Conservation (phyloP, 2,888 invertebrate species). For the Drosophila kanekoi region DNA sequence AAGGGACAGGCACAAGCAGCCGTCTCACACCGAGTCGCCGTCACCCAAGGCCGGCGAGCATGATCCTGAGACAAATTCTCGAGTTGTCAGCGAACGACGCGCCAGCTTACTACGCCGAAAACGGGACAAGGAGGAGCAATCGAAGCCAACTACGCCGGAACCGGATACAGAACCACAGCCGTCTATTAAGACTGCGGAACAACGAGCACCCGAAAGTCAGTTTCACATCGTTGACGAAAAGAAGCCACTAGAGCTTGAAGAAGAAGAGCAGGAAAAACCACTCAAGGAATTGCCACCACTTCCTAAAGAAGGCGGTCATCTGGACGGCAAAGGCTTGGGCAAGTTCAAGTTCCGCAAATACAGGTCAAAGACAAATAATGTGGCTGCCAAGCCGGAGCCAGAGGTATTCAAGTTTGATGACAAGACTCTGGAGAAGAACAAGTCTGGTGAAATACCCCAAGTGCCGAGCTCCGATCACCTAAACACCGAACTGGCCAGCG, state of each 20-base stretch:
- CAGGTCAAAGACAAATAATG: slow-evolving; percentile 56
- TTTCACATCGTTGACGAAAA: slow-evolving; percentile 86
- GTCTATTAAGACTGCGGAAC: slow-evolving; percentile 16
- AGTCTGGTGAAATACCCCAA: slow-evolving; percentile 49
- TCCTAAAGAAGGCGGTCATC: slow-evolving; percentile 47
- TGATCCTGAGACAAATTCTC: slow-evolving; percentile 82
- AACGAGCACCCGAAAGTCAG: slow-evolving; percentile 56
- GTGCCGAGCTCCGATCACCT: slow-evolving; percentile 51
- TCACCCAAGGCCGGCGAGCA: slow-evolving; percentile 67
- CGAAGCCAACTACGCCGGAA: slow-evolving; percentile 45
- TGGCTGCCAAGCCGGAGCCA: slow-evolving; percentile 67
- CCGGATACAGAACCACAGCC: slow-evolving; percentile 44
- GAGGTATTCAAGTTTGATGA: slow-evolving; percentile 83
- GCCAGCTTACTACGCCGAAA: slow-evolving; percentile 80
- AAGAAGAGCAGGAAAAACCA: slow-evolving; percentile 41
- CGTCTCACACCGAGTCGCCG: slow-evolving; percentile 50
- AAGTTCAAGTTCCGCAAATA: slow-evolving; percentile 79
- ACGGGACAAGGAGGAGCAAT: slow-evolving; percentile 60
- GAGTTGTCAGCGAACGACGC: slow-evolving; percentile 83
- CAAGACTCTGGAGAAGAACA: slow-evolving; percentile 61
- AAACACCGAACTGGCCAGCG: slow-evolving; percentile 41
- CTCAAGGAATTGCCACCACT: slow-evolving; percentile 33
- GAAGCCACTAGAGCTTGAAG: slow-evolving; percentile 74
- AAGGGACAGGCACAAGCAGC: slow-evolving; percentile 56
- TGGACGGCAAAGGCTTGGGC: slow-evolving; percentile 62